Conservation (phyloP, 2,797 vertebrate genomes). For the Coilia nasus region DNA sequence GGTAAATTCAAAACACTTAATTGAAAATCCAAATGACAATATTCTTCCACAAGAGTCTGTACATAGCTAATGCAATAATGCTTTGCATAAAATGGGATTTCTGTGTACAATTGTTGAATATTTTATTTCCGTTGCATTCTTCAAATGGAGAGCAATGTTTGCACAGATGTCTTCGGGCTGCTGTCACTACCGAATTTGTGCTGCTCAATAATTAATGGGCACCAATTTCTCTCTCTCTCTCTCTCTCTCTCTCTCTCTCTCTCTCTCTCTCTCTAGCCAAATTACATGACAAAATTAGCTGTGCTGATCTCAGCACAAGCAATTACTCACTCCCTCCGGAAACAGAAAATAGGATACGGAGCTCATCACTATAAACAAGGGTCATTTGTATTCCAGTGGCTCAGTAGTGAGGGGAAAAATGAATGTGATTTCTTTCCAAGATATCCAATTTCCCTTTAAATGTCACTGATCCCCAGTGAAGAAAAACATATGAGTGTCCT, state of each 20-base stretch:
- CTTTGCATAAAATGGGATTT: background rate
- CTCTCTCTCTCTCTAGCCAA: background rate
- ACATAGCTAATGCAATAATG: background rate
- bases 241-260: no score
- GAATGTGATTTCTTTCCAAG: background rate
- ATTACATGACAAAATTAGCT: constrained; percentile 40
- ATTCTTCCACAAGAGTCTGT: background rate
- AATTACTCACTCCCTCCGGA: constrained; percentile 19
- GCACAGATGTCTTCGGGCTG: background rate
- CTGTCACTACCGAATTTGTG: constrained; percentile 10
- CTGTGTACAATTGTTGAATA: background rate
- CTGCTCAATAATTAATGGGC: background rate
- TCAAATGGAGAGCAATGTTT: background rate
- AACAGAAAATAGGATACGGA: constrained; percentile 13
- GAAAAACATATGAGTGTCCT: constrained; percentile 1
- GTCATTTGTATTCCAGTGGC: constrained; percentile 29
- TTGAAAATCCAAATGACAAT: background rate
- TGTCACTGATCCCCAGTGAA: background rate
- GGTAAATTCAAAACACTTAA: background rate
- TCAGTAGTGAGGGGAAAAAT: background rate
- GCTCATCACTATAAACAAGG: constrained; percentile 21
- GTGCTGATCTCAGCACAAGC: constrained; percentile 35
- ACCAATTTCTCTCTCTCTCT: background rate
- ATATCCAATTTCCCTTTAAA: background rate
- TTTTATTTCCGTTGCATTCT: background rate